phyloP scores from a whole-genome alignment of 2,113 vertebrate genomes.

The Madoqua kirkii region DNA sequence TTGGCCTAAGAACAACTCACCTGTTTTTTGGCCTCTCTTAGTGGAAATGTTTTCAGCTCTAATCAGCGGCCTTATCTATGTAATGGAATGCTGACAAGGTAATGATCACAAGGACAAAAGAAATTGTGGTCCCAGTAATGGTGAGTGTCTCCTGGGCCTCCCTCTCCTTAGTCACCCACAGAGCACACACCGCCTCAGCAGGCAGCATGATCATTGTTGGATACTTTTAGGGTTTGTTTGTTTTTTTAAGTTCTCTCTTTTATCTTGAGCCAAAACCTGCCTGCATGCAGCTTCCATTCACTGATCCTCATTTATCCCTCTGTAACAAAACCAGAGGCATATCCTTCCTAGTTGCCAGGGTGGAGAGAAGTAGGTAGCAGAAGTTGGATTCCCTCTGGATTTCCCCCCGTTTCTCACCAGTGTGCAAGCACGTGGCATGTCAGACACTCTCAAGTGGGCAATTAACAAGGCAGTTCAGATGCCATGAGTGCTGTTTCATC shows the following conservation, averaged over 20 bases:
- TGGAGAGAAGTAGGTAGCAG: not conserved
- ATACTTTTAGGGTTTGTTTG: not conserved
- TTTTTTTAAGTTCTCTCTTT: not conserved
- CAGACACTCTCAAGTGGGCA: not conserved
- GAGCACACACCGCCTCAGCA: not conserved
- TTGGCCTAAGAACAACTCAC: not conserved
- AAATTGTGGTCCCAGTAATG: not conserved
- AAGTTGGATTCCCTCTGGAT: not conserved
- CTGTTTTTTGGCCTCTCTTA: not conserved
- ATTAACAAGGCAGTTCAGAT: not conserved
- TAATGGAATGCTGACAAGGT: not conserved
- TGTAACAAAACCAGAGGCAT: not conserved
- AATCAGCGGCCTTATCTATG: not conserved
- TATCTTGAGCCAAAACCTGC: not conserved
- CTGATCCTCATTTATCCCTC: not conserved
- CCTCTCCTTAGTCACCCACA: not conserved
- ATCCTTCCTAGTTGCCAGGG: not conserved
- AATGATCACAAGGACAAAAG: not conserved
- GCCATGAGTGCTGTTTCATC: not conserved
- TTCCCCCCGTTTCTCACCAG: not conserved
- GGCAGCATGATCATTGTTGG: not conserved
- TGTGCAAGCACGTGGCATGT: not conserved
- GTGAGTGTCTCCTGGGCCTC: not conserved
- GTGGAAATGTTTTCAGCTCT: not conserved
- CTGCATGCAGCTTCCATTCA: too few relatives aligned